Base-by-base conservation (phyloP, 2,888 invertebrate species). In the Eretmocerus hayati region DNA sequence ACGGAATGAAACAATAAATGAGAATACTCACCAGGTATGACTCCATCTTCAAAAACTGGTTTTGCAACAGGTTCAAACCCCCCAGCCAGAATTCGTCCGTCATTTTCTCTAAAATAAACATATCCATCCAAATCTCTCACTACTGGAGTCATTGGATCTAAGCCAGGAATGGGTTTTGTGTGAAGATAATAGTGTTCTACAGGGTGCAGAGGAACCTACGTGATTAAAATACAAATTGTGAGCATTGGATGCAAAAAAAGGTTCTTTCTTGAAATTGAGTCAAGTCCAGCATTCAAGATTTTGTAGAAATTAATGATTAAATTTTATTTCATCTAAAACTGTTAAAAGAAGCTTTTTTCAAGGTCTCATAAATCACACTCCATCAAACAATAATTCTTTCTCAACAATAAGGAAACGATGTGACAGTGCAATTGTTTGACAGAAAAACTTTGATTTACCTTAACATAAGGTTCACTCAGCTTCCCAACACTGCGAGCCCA, bases 171-270 rank as follows among this genome's bases (percentile, higher is more conserved):
- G 4, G 85, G 83, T 71, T 90, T 87, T 0, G 95, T 94, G 62
- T 91, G 87, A 38, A 95, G 74, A 70, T 91, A 93, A 70, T 93
- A 91, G 74, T 95, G 94, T 67, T 94, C 92, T 55, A 91, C 92
- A 0, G 94, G 86, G 71, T 94, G 85, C 9, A 95, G 74, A 0
- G 95, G 95, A 26, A 89, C 85, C 72, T 70, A 19, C 2, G n/a
- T n/a, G n/a, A n/a, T n/a, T n/a, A n/a, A n/a, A n/a, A n/a, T n/a
- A n/a, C n/a, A n/a, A n/a, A n/a, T n/a, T n/a, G n/a, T n/a, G n/a
- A n/a, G 50, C 38, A 47, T 26, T n/a, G 16, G 30, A 31, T 30
- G n/a, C n/a, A n/a, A n/a, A n/a, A n/a, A n/a, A n/a, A n/a, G n/a
- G n/a, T n/a, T n/a, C n/a, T n/a, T n/a, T n/a, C n/a, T n/a, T n/a